phyloP scores from a whole-genome alignment of 1,140 invertebrate genomes.

The Bacillus rossius region DNA sequence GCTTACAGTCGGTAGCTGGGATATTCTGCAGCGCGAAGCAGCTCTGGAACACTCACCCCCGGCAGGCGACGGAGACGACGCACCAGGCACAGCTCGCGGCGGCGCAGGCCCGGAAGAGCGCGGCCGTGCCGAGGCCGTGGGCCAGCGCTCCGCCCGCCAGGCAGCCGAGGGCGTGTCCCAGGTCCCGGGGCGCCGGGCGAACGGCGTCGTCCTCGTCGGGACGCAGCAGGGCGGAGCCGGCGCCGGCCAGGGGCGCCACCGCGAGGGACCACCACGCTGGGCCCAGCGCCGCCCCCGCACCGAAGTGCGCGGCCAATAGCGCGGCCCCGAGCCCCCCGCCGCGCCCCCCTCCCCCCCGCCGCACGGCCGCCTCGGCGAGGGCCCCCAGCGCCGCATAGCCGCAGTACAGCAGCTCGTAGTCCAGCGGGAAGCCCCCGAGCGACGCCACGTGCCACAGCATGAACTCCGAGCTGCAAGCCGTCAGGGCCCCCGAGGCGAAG shows the following conservation, averaged over 20 bases:
- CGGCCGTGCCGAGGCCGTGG: background rate
- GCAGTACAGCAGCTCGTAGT: background rate
- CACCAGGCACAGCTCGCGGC: background rate
- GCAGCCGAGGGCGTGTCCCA: background rate
- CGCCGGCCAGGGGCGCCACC: background rate
- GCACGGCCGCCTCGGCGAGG: background rate
- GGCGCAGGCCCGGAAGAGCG: background rate
- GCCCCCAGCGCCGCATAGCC: background rate
- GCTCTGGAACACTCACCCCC: conserved; percentile 7
- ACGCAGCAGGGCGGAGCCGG: background rate
- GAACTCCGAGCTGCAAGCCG: background rate
- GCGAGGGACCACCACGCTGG: background rate
- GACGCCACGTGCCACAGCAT: conserved; percentile 1
- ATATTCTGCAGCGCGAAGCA: too few relatives aligned
- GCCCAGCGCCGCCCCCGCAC: background rate
- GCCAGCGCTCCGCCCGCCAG: background rate
- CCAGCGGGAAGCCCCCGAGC: background rate
- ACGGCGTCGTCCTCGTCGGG: background rate
- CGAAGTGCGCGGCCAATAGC: background rate
- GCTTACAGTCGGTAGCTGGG: too few relatives aligned
- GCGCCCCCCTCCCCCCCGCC: background rate
- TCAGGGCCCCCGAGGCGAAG: background rate
- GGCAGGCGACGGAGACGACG: background rate
- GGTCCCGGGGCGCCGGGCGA: background rate
- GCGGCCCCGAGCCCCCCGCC: background rate